These are phyloP conservation scores for Eristalis arbustorum DNA, from an alignment of 2,888 invertebrate species.

Conservation along the genomic window DNA sequence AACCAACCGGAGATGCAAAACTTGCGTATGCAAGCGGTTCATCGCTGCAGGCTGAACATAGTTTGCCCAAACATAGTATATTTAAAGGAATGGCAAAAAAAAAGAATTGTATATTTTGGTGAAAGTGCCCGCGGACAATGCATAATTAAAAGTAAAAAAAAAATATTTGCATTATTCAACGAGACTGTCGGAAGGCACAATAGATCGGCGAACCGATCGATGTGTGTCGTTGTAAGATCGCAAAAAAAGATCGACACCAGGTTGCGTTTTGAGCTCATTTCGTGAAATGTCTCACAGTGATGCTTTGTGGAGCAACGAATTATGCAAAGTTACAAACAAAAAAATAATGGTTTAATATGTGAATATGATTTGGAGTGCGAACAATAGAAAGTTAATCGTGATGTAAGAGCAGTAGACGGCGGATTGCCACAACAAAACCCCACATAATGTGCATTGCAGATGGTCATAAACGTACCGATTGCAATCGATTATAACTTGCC, in stretches of 20 bases:
- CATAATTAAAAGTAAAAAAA: slow-evolving; percentile 17
- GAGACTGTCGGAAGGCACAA: slow-evolving; percentile 2
- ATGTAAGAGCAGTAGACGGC: slow-evolving; percentile 12
- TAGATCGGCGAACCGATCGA: not conserved
- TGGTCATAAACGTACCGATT: not conserved
- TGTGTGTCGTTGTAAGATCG: slow-evolving; percentile 10
- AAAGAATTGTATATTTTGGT: not conserved
- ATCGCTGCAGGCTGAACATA: not conserved
- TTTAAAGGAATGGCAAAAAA: not conserved
- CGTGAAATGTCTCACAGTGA: not conserved
- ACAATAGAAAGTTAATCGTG: slow-evolving; percentile 41
- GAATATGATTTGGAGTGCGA: slow-evolving; percentile 26
- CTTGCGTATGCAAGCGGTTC: no score
- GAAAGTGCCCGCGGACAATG: slow-evolving; percentile 23
- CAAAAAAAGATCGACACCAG: not conserved
- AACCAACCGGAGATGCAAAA: no score
- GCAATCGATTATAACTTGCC: not conserved
- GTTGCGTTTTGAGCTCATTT: slow-evolving; percentile 12
- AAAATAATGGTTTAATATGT: slow-evolving; percentile 5
- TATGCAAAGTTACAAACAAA: slow-evolving; percentile 23
- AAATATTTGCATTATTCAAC: slow-evolving; percentile 20
- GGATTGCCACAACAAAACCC: not conserved
- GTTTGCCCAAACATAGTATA: not conserved
- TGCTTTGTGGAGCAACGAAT: slow-evolving; percentile 18
- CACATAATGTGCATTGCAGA: not conserved